Base-by-base conservation (phyloP, 2,888 invertebrate genomes). In the Phanerotoma sp. region DNA sequence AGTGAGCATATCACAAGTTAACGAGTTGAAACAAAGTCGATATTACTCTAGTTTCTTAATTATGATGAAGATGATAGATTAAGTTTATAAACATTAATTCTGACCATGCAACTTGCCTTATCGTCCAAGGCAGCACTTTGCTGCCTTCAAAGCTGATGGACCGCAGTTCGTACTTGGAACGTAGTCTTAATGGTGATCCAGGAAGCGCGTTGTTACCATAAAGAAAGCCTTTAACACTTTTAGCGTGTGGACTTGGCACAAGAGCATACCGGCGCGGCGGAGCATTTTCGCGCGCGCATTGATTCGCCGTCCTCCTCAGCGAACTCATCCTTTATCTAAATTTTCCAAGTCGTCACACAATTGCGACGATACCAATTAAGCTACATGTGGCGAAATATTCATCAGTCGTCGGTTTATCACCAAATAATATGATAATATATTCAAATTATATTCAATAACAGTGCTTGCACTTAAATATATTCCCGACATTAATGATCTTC, bases 91-190 rank as follows among this genome's bases (percentile, higher is more conserved):
- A n/a, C n/a, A n/a, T n/a, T n/a, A n/a, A n/a, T n/a, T n/a, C 22
- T 41, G 25, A 9, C 9, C 9, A 9, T 25, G 5, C 37, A 22
- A 16, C 68, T 70, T 46, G 75, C 77, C 75, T 70, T 32, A 70
- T 53, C 0, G 78, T 78, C 78, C 78, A 78, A 21, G 78, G 78
- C 10, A 77, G 62, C 22, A 77, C 75, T 55, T 74, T 74, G 63
- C 71, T 73, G 16, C 77, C 74, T 66, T 79, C 79, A 63, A 78
- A 77, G 63, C 78, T 78, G 68, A 78, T 78, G 63, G 78, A 78
- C 38, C 79, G 64, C 38, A 79, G 64, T 62, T 79, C 79, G 63
- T 78, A 78, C 61, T 78, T 79, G 61, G 74, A 68, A 33, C 76
- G 65, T 25, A 72, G 66, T 13, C 72, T 66, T 16, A 75, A 67